Evolutionary conservation across 1,140 invertebrate genomes (phyloP), one percentile per base, ranked within the genome.

Genomic region (Ceratosolen fusciceps): DNA sequence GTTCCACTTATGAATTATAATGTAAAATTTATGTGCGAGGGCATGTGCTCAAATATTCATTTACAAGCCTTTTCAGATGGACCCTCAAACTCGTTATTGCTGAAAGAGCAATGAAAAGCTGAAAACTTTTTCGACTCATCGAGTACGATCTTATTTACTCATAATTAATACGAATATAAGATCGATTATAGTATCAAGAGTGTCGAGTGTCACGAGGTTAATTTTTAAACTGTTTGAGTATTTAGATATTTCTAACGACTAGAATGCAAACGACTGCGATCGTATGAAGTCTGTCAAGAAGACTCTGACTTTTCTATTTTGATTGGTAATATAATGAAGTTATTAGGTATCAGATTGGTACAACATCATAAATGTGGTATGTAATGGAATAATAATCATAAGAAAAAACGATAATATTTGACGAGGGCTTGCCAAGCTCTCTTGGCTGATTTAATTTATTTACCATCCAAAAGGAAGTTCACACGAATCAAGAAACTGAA

Each of bases 111-210:
- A 76, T 39, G 60, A 54, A 12, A 19, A 76, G 54, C n/a, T 39
- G 65, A 2, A 56, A 52, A 37, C 21, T 4, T n/a, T 34, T 1
- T n/a, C 52, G 34, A 60, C 52, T 34, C 52, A 54, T 5, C 3
- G 65, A 52, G 72, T 34, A 70, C 56, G 79, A 60, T 81, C 81
- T 80, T 82, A 85, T 84, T n/a, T 86, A 86, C 84, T 81, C 85
- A 71, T 47, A 60, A 78, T 83, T 83, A 81, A 83, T 85, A 80
- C 78, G 65, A 81, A 82, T 77, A 73, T 81, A 82, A 49, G 39
- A 19, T 5, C 24, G 21, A 49, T n/a, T n/a, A n/a, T n/a, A n/a
- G n/a, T 21, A 29, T 49, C 43, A 49, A 70, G 29, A 26, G 37
- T 34, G 72, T 31, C 19, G n/a, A n/a, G n/a, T n/a, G n/a, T n/a